Evolutionary conservation across 2,888 invertebrate species (phyloP), one percentile per base, ranked within the genome.

Genomic region (Brachylomia viminalis): DNA sequence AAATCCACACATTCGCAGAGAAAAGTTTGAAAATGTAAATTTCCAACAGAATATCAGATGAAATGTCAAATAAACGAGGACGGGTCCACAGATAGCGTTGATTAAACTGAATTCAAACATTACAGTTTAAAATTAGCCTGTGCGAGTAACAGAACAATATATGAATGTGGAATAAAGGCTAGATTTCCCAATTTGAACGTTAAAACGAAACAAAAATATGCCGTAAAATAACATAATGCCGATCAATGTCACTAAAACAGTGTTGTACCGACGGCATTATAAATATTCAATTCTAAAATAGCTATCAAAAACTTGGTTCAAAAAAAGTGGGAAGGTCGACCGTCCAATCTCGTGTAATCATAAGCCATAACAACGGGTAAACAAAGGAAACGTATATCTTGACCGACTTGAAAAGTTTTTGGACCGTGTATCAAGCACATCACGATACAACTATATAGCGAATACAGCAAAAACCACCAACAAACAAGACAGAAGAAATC

Each of bases 71-170:
- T 75, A 75, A 80, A 82, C 73, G 82, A 64, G 58, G 49, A 73
- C 61, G 62, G 30, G 77, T 81, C 23, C 33, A 30, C 64, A 65
- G 66, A 79, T 73, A 72, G 61, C 80, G 72, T 86, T 85, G 75
- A 80, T 85, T 85, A 86, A 80, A 83, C 85, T 76, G 75, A 75
- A 71, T 75, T 75, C 58, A 76, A 84, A 83, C 65, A 80, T 72
- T 77, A 77, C 77, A 62, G 80, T 76, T 78, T 76, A 71, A 82
- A 86, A 80, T 85, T 69, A 77, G 79, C 33, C 27, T 15, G 38
- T 70, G 20, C 30, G 42, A 73, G 54, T 72, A 73, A n/a, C 74
- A 49, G 56, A 73, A 65, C 54, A 65, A 71, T 79, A 75, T 64
- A 49, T 56, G 66, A 72, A 80, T 42, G 66, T 58, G 61, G 49